Conservation (phyloP, 2,888 invertebrate genomes). For the Cryptocheilus praepositus region DNA sequence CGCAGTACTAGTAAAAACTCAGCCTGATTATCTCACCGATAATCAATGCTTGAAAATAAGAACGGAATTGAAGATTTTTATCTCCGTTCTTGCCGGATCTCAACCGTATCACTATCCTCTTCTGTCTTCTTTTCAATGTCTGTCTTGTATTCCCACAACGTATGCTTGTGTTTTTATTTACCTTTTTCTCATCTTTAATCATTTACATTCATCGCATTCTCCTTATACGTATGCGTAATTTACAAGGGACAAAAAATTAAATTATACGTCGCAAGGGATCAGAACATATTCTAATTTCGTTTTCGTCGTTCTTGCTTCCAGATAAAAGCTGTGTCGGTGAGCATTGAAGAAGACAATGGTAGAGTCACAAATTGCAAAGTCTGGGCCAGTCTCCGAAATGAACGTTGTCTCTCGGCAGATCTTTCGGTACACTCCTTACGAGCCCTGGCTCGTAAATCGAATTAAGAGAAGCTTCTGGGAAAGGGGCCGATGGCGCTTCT, state of each 20-base stretch:
- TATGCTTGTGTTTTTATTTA: not conserved
- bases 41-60: too few species aligned
- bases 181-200: not conserved
- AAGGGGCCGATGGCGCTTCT: conserved; percentile 8
- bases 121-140: too few species aligned
- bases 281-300: not conserved
- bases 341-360: not conserved
- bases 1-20: too few species aligned
- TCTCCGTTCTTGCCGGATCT: not conserved
- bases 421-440: not conserved
- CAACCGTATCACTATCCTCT: too few species aligned
- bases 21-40: too few species aligned
- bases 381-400: too few species aligned
- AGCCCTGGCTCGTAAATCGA: conserved; percentile 6
- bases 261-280: too few species aligned
- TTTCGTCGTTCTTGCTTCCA: not conserved
- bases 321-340: not conserved
- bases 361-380: too few species aligned
- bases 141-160: not conserved
- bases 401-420: not conserved
- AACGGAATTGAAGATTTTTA: not conserved
- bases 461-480: conserved; percentile 14
- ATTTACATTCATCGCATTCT: too few species aligned
- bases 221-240: too few species aligned
- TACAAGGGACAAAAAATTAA: too few species aligned